Evolutionary conservation across 2,797 vertebrate species (phyloP), one percentile per base, ranked within the genome.

Genomic region (Novumbra hubbsi): DNA sequence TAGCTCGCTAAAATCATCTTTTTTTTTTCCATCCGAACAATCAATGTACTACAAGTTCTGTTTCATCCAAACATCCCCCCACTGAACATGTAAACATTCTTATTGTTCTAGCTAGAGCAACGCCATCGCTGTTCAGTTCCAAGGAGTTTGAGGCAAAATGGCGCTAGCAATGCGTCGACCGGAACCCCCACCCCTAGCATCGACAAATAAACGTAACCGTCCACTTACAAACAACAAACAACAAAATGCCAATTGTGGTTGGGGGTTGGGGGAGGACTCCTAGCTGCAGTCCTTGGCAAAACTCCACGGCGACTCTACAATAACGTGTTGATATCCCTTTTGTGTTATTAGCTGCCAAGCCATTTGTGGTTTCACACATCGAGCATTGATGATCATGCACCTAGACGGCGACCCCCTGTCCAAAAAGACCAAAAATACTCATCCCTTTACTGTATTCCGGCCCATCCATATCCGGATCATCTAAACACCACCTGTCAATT

Each of bases 181-280:
- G 77, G n/a, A 55, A 85, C 89, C 87, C 89, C 87, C 88, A 87
- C 83, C 86, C 90, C 90, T 90, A 92, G 90, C 85, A 82, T 75
- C 83, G 84, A 88, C 88, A 87, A 89, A 90, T 87, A 87, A 88
- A 83, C 87, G 88, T 88, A 80, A 85, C 81, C 86, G 85, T 88
- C 92, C 88, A 92, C 89, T 91, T 92, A 91, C 88, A 91, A 92
- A 93, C 90, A 89, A 90, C 87, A 90, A 89, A 90, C 90, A 85
- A 90, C 90, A 88, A 88, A 90, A 89, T 81, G 81, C 88, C 87
- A 86, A 83, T 84, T 73, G 55, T n/a, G 5, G 27, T 38, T 21
- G 69, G 55, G n/a, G n/a, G n/a, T n/a, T n/a, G n/a, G n/a, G n/a
- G n/a, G n/a, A n/a, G n/a, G 81, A 72, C 80, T 78, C 72, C 83